These are phyloP conservation scores for Zoanthus sociatus DNA, from an alignment of 92 coral and sea anemone species.

Conservation along the genomic window DNA sequence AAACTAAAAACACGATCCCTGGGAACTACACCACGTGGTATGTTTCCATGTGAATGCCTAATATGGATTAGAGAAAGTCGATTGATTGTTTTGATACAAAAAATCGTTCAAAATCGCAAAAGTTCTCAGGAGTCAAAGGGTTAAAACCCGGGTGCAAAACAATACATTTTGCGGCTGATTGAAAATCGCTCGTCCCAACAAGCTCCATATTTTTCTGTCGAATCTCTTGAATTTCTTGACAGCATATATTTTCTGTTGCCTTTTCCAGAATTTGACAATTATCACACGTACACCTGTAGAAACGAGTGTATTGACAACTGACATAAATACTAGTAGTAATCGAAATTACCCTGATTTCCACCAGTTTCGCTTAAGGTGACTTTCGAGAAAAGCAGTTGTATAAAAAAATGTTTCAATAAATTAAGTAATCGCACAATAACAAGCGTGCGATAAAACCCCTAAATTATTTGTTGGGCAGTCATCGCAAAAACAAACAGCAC, in stretches of 20 bases:
- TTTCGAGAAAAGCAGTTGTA: background rate
- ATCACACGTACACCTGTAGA: slow-evolving; percentile 56
- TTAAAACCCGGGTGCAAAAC: slow-evolving; percentile 66
- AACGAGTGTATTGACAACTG: slow-evolving; percentile 8
- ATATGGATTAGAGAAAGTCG: too few relatives aligned
- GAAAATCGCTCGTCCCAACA: slow-evolving; percentile 26
- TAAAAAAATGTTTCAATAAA: background rate
- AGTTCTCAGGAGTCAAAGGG: too few relatives aligned
- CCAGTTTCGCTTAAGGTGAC: background rate
- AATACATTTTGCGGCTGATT: slow-evolving; percentile 50
- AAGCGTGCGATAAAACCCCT: background rate
- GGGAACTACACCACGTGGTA: too few relatives aligned
- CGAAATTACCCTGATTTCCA: slow-evolving; percentile 1
- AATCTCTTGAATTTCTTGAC: slow-evolving; percentile 19
- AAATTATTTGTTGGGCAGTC: too few relatives aligned
- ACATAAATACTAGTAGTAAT: background rate
- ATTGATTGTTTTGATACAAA: too few relatives aligned
- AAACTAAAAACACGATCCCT: too few relatives aligned
- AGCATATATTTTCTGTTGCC: slow-evolving; percentile 34
- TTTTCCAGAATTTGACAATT: slow-evolving; percentile 53
- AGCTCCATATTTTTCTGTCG: slow-evolving; percentile 36
- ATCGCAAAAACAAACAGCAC: background rate
- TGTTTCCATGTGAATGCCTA: too few relatives aligned
- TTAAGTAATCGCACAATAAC: background rate
- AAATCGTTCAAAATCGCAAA: too few relatives aligned